phyloP scores from a whole-genome alignment of 2,888 invertebrate species.

The Adela reaumurella region DNA sequence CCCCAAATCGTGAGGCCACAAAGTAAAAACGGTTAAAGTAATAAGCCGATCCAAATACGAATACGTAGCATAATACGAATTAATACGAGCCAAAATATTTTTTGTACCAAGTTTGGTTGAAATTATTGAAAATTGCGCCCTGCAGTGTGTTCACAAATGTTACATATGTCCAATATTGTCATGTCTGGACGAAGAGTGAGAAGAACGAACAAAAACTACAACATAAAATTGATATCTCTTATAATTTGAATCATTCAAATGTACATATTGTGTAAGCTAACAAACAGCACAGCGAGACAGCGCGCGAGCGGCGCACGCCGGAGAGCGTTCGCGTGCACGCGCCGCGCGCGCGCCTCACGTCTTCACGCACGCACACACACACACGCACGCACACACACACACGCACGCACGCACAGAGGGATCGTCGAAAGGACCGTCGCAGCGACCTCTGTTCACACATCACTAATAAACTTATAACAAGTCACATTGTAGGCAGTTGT shows the following conservation, averaged over 20 bases:
- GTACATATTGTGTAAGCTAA: slow-evolving; percentile 50
- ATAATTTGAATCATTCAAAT: slow-evolving; percentile 57
- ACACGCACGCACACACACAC: slow-evolving; percentile 12
- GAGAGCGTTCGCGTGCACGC: not conserved
- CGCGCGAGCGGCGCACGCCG: slow-evolving; percentile 15
- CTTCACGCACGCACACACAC: slow-evolving; percentile 13
- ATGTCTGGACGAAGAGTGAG: too few relatives aligned
- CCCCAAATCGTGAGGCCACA: too few relatives aligned
- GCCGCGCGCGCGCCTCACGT: slow-evolving; percentile 17
- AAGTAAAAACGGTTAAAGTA: too few relatives aligned
- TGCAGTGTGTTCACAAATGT: too few relatives aligned
- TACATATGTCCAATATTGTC: too few relatives aligned
- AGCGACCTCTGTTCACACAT: not conserved
- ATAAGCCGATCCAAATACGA: too few relatives aligned
- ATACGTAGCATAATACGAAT: too few relatives aligned
- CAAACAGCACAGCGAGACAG: slow-evolving; percentile 53
- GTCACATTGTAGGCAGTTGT: not conserved
- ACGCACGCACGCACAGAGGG: not conserved
- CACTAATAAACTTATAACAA: not conserved
- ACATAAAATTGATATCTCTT: slow-evolving; percentile 50
- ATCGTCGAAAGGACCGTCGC: not conserved
- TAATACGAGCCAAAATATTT: too few relatives aligned
- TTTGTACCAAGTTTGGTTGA: too few relatives aligned
- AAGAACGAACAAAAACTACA: not conserved
- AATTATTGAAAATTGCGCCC: too few relatives aligned